Conservation (phyloP, 2,888 invertebrate species). For the Perizoma flavofasciatum region DNA sequence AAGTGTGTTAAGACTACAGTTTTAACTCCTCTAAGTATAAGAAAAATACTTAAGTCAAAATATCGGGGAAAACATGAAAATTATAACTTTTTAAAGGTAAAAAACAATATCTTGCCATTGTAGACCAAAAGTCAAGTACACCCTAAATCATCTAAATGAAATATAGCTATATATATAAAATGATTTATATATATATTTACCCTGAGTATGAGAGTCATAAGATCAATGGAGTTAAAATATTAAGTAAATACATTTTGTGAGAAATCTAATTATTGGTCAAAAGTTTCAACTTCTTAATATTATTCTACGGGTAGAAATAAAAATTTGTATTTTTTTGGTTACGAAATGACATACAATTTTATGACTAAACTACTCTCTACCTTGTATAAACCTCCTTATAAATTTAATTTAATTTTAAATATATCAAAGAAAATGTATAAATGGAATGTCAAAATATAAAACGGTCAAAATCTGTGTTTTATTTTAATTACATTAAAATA, state of each 20-base stretch:
- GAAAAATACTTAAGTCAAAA: slow-evolving; percentile 60
- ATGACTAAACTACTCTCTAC: slow-evolving; percentile 80
- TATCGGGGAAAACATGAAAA: slow-evolving; percentile 39
- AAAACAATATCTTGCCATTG: slow-evolving; percentile 55
- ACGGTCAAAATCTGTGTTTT: slow-evolving; percentile 39
- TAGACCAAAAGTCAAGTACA: slow-evolving; percentile 67
- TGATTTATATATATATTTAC: slow-evolving; percentile 66
- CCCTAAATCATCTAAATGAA: slow-evolving; percentile 59
- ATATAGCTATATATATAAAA: slow-evolving; percentile 60
- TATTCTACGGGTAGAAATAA: slow-evolving; percentile 67
- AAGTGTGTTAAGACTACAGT: slow-evolving; percentile 53
- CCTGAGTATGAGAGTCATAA: slow-evolving; percentile 81
- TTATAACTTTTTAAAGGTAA: slow-evolving; percentile 41
- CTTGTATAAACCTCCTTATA: slow-evolving; percentile 83
- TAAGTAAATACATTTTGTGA: slow-evolving; percentile 52
- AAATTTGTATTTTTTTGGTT: slow-evolving; percentile 50
- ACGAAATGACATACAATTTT: slow-evolving; percentile 69
- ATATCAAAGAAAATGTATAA: slow-evolving; percentile 47
- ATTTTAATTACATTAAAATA: slow-evolving; percentile 39
- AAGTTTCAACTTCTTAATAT: slow-evolving; percentile 67
- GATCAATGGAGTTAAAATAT: slow-evolving; percentile 63
- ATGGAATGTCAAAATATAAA: slow-evolving; percentile 37
- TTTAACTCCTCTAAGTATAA: slow-evolving; percentile 61
- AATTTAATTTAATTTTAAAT: slow-evolving; percentile 64
- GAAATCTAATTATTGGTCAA: slow-evolving; percentile 75